Conservation (phyloP, 2,888 invertebrate genomes). For the Callinectes sapidus region DNA sequence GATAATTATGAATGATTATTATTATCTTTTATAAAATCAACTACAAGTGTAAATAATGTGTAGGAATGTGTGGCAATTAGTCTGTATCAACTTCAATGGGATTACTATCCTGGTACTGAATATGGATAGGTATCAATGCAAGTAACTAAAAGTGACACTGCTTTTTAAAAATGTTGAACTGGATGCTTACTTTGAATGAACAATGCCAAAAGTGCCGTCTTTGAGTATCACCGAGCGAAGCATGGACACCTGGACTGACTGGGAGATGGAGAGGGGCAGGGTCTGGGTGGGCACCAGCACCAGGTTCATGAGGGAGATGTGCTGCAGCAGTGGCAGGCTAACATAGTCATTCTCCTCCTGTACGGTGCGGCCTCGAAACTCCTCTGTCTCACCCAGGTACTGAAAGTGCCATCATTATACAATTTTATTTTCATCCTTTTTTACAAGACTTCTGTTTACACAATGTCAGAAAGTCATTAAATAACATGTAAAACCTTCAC, state of each 20-base stretch:
- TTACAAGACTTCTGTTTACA: background rate
- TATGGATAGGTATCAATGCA: no score
- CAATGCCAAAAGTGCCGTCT: slow-evolving; percentile 82
- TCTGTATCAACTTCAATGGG: no score
- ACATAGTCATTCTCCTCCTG: slow-evolving; percentile 78
- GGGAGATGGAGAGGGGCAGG: slow-evolving; percentile 83
- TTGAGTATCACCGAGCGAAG: slow-evolving; percentile 80
- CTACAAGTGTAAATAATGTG: no score
- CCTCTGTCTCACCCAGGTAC: slow-evolving; percentile 81
- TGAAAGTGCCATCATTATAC: slow-evolving; percentile 73
- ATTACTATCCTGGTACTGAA: no score
- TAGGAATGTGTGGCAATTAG: no score
- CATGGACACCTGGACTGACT: slow-evolving; percentile 79
- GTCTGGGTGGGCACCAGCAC: slow-evolving; percentile 88
- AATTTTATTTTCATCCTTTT: background rate
- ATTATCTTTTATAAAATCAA: no score
- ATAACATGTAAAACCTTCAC: background rate
- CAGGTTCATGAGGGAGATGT: slow-evolving; percentile 79
- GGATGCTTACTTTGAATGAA: slow-evolving; percentile 77
- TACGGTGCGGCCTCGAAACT: slow-evolving; percentile 82
- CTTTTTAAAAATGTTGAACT: background rate
- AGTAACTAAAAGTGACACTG: no score
- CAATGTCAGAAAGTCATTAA: background rate
- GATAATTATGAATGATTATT: background rate
- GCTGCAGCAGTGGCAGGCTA: slow-evolving; percentile 79